Base-by-base conservation (phyloP, 2,113 vertebrate genomes). In the Solenodon paradoxus region DNA sequence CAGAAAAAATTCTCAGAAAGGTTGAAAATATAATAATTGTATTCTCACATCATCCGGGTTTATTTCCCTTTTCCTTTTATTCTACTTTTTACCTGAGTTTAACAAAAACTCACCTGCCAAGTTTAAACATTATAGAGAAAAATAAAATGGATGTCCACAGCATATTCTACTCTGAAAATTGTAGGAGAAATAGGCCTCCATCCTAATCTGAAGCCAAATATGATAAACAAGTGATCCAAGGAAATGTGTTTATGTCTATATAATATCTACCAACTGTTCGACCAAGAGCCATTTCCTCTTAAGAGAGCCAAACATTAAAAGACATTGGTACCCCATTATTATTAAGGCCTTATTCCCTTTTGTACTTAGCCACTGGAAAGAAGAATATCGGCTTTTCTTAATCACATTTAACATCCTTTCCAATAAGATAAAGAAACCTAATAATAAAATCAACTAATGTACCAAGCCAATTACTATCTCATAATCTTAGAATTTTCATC, bases 371-470 rank as follows among this genome's bases (percentile, higher is more conserved):
- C 42, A 38, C 45, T 93, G 15, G 13, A 69, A 87, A 92, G 74
- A 72, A 82, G 90, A 94, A 82, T 24, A 82, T 82, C 77, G 68
- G 7, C 59, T 88, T 88, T 61, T 49, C n/a, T 88, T 45, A 87
- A 69, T 95, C 83, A 92, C 17, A 85, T 64, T 32, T 85, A 40
- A 86, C 38, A 83, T 75, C n/a, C 57, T 96, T 95, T 77, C 87
- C 57, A 92, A 15, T 81, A 86, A 47, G 55, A 68, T 30, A 82
- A 95, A 87, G 59, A 90, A 96, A 17, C 19, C 55, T 11, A 72
- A 20, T 72, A 64, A 78, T 95, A 90, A 92, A 68, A 66, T 57
- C 72, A 94, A 2, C 53, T 32, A 30, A 40, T 84, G 42, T 8
- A 47, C 38, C 94, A 78, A 96, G 19, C 22, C 74, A 53, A 9